phyloP scores from a whole-genome alignment of 92 coral and sea anemone species.

The Siderastrea radians region DNA sequence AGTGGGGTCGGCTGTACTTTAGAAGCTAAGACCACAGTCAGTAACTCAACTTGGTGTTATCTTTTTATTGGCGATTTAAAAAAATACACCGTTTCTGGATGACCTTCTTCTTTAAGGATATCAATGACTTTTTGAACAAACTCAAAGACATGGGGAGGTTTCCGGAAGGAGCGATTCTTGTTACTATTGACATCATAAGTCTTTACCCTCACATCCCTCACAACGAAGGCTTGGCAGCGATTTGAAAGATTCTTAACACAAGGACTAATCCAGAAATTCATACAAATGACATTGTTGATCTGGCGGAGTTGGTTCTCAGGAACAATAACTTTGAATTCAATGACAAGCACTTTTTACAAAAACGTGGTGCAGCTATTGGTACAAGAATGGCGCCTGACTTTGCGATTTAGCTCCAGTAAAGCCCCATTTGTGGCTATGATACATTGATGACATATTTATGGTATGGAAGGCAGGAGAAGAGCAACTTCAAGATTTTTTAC shows the following conservation, averaged over 20 bases:
- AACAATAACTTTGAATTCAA: not conserved
- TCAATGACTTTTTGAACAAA: too few relatives aligned
- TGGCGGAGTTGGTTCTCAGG: not conserved
- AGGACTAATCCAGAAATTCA: not conserved
- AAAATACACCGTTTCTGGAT: too few relatives aligned
- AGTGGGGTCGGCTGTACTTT: too few relatives aligned
- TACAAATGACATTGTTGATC: not conserved
- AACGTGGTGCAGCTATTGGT: conserved; percentile 15
- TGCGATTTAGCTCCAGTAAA: not conserved
- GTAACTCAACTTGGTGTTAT: too few relatives aligned
- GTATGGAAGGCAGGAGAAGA: conserved; percentile 32
- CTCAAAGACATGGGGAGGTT: too few relatives aligned
- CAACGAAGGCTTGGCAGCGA: not conserved
- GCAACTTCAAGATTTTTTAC: conserved; percentile 19
- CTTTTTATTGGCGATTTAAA: too few relatives aligned
- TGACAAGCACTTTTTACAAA: not conserved
- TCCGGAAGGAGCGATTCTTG: not conserved
- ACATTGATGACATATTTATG: conserved; percentile 27
- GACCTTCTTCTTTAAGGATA: too few relatives aligned
- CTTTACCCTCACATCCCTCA: too few relatives aligned
- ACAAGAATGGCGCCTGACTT: conserved; percentile 23
- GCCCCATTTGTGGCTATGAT: conserved; percentile 25
- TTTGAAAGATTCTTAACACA: not conserved
- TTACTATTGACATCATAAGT: too few relatives aligned
- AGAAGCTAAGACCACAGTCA: too few relatives aligned